Base-by-base conservation (phyloP, 1,140 invertebrate species). In the Bombus consobrinus region DNA sequence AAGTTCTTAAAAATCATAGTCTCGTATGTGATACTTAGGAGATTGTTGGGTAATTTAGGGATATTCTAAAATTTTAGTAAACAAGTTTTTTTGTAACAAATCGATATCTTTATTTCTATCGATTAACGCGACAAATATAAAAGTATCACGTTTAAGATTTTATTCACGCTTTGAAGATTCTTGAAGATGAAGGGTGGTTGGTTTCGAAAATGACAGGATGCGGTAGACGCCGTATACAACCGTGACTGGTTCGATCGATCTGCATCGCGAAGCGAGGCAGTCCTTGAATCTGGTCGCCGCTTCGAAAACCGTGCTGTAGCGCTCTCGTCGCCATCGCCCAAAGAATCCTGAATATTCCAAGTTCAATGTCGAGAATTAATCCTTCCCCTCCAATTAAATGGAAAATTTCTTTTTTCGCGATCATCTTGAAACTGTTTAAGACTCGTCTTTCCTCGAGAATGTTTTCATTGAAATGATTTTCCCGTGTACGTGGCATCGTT, bases 201-300 rank as follows among this genome's bases (percentile, higher is more conserved):
- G 15, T 32, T 59, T 37, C n/a, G 72, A 82, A 32, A 53, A 34
- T 68, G 72, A 32, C 75, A 66, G 76, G 85, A 87, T 83, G 81
- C 69, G 62, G 62, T 81, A 47, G 25, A 69, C 25, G 18, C 47
- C 47, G 47, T 53, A 18, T 53, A 53, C 47, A 41, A 62, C 37
- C 66, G 68, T 68, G 80, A 83, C 79, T 80, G 57, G 73, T 4
- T 13, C 73, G 73, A 87, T 89, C 81, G 88, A 89, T 87, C 85
- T 87, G 74, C 78, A 89, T 87, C 37, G 59, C 22, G 71, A 69
- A 53, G 47, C 69, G 41, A 64, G 28, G 25, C 69, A 43, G 84
- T 76, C 76, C 43, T 88, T 66, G 86, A 73, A 84, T 73, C 53
- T 57, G 47, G 79, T 25, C 71, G 66, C 80, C 15, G 34, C 64